phyloP scores from a whole-genome alignment of 2,113 vertebrate genomes.

The Cranoglanis bouderius region DNA sequence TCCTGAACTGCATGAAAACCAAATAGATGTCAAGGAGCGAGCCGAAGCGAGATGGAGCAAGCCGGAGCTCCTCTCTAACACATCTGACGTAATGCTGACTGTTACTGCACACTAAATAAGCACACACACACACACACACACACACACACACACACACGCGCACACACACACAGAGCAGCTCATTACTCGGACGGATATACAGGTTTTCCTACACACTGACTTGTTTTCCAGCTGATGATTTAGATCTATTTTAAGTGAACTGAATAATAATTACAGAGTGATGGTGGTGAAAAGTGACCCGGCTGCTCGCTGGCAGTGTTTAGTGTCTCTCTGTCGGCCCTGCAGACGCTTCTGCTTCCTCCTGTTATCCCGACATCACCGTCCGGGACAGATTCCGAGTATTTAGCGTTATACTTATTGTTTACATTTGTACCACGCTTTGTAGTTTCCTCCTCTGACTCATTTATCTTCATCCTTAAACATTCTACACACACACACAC shows the following conservation, averaged over 20 bases:
- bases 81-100: background rate
- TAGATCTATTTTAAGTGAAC: conserved; percentile 12
- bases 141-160: background rate
- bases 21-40: conserved; percentile 10
- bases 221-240: conserved; percentile 14
- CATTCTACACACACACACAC: background rate
- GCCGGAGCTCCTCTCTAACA: background rate
- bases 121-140: conserved; percentile 4
- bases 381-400: background rate
- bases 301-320: background rate
- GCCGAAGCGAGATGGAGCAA: background rate
- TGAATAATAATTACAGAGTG: conserved; percentile 1
- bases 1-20: conserved; percentile 17
- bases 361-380: background rate
- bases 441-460: background rate
- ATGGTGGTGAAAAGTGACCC: background rate
- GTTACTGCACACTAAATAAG: background rate
- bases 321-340: background rate
- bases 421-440: background rate
- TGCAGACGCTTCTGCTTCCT: background rate
- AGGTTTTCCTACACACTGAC: background rate
- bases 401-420: background rate
- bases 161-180: background rate
- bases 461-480: background rate
- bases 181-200: background rate